Conservation (phyloP, 2,113 vertebrate species). For the Lophotis ruficrista region DNA sequence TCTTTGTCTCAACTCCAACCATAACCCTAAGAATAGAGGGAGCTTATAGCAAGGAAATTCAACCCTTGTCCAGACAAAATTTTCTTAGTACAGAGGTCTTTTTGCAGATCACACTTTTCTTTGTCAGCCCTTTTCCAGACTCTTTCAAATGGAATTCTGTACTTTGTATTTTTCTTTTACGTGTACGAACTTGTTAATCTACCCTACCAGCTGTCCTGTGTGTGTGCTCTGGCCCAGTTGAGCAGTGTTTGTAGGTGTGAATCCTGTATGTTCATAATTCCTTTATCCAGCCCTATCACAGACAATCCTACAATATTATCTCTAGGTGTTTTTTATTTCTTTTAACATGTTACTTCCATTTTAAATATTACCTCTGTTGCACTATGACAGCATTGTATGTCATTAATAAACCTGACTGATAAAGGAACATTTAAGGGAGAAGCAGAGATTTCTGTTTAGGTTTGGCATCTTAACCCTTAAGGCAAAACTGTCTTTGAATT, state of each 20-base stretch:
- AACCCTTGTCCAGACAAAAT: background rate
- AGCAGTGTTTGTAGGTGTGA: background rate
- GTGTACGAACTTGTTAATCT: background rate
- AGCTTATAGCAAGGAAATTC: background rate
- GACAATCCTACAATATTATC: background rate
- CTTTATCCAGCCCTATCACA: background rate
- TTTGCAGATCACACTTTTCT: background rate
- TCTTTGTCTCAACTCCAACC: background rate
- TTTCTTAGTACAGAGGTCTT: background rate
- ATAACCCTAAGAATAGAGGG: background rate
- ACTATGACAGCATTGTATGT: background rate
- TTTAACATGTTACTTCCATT: background rate
- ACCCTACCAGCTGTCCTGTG: background rate
- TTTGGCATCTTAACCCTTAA: background rate
- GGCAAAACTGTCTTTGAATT: background rate
- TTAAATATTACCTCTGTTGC: background rate
- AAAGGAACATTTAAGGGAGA: background rate
- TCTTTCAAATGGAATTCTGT: background rate
- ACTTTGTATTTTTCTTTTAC: background rate
- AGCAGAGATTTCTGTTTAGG: background rate
- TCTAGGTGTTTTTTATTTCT: background rate
- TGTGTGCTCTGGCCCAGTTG: background rate
- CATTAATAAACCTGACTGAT: background rate
- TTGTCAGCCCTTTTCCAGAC: background rate
- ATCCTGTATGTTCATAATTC: background rate